Base-by-base conservation (phyloP, 2,888 invertebrate species). In the Diarsia dahlii region DNA sequence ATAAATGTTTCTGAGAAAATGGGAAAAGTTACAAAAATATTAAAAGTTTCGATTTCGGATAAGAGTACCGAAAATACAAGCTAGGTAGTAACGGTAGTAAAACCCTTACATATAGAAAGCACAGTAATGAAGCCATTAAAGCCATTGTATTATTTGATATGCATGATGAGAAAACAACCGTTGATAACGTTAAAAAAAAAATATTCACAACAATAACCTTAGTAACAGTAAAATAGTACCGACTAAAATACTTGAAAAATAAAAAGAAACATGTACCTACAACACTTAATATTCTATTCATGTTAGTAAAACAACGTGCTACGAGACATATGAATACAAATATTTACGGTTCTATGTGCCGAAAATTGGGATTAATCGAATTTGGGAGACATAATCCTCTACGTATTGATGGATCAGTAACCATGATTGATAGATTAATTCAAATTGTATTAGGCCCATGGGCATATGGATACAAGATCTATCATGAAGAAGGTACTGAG, bases 301-400 rank as follows among this genome's bases (percentile, higher is more conserved):
- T 74, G 68, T 52, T n/a, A 62, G 45, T 23, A 72, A 60, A 34
- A 82, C 54, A 66, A 77, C 73, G 71, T 71, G 71, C 54, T 66
- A 48, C 12, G 46, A 74, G 28, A 63, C 63, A 69, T 73, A 73
- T 71, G 73, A 85, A 82, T 82, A 85, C 74, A 85, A 85, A 85
- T 82, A 85, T 69, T 56, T 45, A 60, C 56, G 56, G 39, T 74
- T 45, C 62, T 75, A 23, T 34, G 74, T 70, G 56, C 62, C 66
- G 76, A 83, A 88, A 75, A 80, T 78, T 68, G 28, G 39, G 52
- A 73, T 73, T 86, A 80, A 83, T 78, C 73, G 68, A 76, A 75
- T 80, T 68, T 69, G 46, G 76, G 50, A 80, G 69, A 70, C 71
- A 45, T 73, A 66, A 76, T 84, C 78, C 77, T 74, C 48, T 63